A percentile compares a stretch with the other conserved stretches of the same genome.
phyloP scores from a whole-genome alignment of 2,113 vertebrate species.

The Cottus gobio region DNA sequence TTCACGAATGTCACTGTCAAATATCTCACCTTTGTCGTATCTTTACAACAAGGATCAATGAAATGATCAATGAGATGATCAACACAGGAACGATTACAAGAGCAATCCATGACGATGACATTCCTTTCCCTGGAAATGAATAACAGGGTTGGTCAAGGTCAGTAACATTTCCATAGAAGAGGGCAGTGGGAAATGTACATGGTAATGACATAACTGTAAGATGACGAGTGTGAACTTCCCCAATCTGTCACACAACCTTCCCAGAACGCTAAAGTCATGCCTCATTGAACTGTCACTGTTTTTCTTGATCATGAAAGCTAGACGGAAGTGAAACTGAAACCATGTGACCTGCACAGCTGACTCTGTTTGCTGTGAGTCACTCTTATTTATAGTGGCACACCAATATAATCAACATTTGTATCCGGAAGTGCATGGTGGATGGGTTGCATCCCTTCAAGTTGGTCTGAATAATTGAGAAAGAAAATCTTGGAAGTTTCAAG shows the following conservation, averaged over 20 bases:
- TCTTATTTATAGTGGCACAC: background rate
- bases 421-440: accelerated
- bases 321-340: slow-evolving; percentile 33
- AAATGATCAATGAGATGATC: accelerated
- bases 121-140: slow-evolving; percentile 13
- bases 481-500: background rate
- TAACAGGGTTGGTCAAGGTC: background rate
- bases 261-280: background rate
- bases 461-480: background rate
- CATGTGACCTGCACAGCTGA: background rate
- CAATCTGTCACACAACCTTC: background rate
- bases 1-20: background rate
- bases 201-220: background rate
- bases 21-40: slow-evolving; percentile 22
- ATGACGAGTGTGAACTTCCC: background rate
- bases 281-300: background rate
- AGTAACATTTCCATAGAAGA: background rate
- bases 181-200: too few relatives aligned
- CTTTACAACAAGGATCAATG: accelerated
- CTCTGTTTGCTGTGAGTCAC: background rate
- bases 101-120: accelerated
- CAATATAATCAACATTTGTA: background rate
- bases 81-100: accelerated
- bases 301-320: background rate
- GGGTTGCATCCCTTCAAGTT: background rate